phyloP scores from a whole-genome alignment of 2,113 vertebrate genomes.

The Nestor notabilis region DNA sequence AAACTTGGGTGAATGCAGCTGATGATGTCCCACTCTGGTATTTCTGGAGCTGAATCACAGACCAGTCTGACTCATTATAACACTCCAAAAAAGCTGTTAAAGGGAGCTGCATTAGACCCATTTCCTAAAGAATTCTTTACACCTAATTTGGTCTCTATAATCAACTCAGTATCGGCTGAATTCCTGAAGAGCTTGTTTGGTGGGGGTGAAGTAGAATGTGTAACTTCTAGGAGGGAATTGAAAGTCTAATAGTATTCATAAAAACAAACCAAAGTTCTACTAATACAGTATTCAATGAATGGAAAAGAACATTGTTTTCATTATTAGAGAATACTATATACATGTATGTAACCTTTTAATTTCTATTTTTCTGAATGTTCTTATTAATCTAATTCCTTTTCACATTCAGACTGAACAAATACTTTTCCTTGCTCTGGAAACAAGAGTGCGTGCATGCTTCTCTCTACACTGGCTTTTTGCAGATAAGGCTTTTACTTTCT shows the following conservation, averaged over 20 bases:
- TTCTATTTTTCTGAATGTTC: not conserved
- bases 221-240: not conserved
- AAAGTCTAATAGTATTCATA: not conserved
- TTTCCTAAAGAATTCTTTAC: not conserved
- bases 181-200: not conserved
- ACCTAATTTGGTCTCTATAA: not conserved
- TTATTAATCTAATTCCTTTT: not conserved
- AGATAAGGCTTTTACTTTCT: not conserved
- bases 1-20: not conserved
- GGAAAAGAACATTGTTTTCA: not conserved
- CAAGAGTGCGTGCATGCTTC: not conserved
- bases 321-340: not conserved
- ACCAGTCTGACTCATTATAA: not conserved
- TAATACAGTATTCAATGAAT: not conserved
- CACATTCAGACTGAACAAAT: not conserved
- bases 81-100: not conserved
- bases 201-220: not conserved
- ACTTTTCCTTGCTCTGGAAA: not conserved
- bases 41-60: not conserved
- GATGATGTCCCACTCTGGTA: not conserved
- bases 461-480: not conserved
- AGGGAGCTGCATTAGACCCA: not conserved
- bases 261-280: not conserved
- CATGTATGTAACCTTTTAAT: not conserved
- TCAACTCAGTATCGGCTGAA: not conserved